Base-by-base conservation (phyloP, 2,797 vertebrate genomes). In the Danio choprae region DNA sequence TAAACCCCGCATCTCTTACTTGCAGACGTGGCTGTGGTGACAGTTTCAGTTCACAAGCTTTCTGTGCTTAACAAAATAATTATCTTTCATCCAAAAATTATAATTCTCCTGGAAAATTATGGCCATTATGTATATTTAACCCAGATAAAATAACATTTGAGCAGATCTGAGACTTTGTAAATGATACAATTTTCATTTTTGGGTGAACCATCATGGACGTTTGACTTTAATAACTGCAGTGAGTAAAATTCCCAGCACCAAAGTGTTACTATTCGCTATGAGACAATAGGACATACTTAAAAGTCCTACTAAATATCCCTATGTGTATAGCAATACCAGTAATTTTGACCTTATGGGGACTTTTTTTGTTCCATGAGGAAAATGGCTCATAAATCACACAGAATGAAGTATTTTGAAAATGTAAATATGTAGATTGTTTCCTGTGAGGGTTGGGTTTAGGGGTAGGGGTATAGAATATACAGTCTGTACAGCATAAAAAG, bases 21-120 rank as follows among this genome's bases (percentile, higher is more conserved):
- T 70, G 82, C 78, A 82, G 73, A 84, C 75, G 81, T 87, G 84
- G 83, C 82, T 64, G 53, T 38, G 12, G 20, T 76, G 29, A 79
- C 76, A 78, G 72, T 44, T 18, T 77, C 63, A 22, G 36, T 53
- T 69, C 18, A 15, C 40, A 62, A 55, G 22, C 38, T 55, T 65
- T 13, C 29, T 9, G 50, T 40, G 68, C 65, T 51, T 51, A 11
- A 9, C 50, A 11, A 15, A 51, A 69, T 12, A 0, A 8, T 18
- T 38, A 8, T n/a, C 9, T 10, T 38, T 41, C 38, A 16, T 0
- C 59, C 16, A n/a, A n/a, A 41, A 41, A 62, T 62, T 9, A 5
- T 8, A 41, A 62, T n/a, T 62, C 29, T 60, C 4, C 59, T 60
- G 6, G 29, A 40, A 9, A 40, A 60, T 38, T 62, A 13, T 40